phyloP scores from a whole-genome alignment of 2,113 vertebrate species.

The Cinclus mexicanus region DNA sequence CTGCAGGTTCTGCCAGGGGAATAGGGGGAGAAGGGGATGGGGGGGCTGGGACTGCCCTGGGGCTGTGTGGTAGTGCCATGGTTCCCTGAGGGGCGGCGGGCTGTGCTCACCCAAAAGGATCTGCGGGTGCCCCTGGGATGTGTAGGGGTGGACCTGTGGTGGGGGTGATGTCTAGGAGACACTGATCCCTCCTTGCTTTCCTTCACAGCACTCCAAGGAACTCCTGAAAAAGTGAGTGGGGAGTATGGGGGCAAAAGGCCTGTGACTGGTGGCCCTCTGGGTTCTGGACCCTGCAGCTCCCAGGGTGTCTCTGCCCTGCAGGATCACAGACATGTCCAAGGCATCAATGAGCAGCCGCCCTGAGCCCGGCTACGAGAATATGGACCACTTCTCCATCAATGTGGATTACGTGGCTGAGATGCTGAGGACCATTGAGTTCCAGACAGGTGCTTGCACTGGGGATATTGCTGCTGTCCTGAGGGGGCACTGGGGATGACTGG shows the following conservation, averaged over 20 bases:
- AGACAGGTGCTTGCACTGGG: constrained; percentile 55
- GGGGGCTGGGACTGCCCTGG: background rate
- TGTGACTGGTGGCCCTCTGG: background rate
- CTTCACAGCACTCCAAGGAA: constrained; percentile 83
- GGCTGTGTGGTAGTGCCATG: rapidly evolving
- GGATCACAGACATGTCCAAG: constrained; percentile 81
- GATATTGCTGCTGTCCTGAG: rapidly evolving
- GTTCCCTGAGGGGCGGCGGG: background rate
- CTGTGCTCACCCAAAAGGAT: background rate
- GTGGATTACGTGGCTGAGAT: constrained; percentile 78
- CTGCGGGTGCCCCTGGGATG: background rate
- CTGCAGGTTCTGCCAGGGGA: constrained; percentile 77
- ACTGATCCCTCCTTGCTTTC: background rate
- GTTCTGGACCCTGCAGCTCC: background rate
- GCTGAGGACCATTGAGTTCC: constrained; percentile 86
- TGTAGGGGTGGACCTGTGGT: background rate
- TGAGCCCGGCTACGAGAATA: constrained; percentile 81
- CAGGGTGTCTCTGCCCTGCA: background rate
- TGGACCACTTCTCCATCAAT: constrained; percentile 84
- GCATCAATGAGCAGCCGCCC: constrained; percentile 76
- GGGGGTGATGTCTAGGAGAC: background rate
- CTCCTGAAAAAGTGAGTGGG: constrained; percentile 88
- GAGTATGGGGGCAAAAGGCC: too few relatives aligned
- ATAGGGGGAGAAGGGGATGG: background rate
- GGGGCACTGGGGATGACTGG: rapidly evolving